These are phyloP conservation scores for Chitala chitala DNA, from an alignment of 2,113 vertebrate genomes.

Conservation along the genomic window DNA sequence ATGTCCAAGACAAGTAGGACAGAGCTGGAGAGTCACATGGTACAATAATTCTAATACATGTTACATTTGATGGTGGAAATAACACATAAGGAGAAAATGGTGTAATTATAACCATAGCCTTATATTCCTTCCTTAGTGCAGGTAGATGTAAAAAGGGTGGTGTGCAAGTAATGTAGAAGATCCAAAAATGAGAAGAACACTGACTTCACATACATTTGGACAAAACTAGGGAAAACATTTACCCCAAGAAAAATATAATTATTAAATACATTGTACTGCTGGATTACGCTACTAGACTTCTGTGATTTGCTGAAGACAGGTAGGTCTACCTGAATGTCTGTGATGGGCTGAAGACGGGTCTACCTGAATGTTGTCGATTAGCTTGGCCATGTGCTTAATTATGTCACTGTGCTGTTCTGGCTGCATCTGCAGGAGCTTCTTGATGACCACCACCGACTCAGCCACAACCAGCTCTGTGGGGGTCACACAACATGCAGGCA, in stretches of 20 bases:
- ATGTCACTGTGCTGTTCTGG: constrained; percentile 94
- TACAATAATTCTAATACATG: background rate
- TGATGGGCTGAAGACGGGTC: background rate
- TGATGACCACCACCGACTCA: constrained; percentile 95
- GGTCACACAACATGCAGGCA: background rate
- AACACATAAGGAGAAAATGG: background rate
- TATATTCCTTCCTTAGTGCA: no score
- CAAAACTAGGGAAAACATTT: background rate
- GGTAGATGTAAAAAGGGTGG: no score
- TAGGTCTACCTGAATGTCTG: no score
- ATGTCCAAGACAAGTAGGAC: background rate
- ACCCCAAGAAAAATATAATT: background rate
- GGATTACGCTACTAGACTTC: background rate
- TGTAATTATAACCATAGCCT: no score
- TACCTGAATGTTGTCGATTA: constrained; percentile 95
- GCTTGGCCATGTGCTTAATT: constrained; percentile 97
- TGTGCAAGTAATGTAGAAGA: no score
- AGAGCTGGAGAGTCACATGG: background rate
- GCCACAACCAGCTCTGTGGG: constrained; percentile 87
- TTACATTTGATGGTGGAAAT: background rate
- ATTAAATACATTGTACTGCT: background rate
- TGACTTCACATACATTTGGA: no score
- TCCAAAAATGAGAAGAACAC: no score
- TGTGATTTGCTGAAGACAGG: background rate
- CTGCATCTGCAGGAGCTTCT: constrained; percentile 97